Conservation (phyloP, 2,888 invertebrate genomes). For the Noctua pronuba region DNA sequence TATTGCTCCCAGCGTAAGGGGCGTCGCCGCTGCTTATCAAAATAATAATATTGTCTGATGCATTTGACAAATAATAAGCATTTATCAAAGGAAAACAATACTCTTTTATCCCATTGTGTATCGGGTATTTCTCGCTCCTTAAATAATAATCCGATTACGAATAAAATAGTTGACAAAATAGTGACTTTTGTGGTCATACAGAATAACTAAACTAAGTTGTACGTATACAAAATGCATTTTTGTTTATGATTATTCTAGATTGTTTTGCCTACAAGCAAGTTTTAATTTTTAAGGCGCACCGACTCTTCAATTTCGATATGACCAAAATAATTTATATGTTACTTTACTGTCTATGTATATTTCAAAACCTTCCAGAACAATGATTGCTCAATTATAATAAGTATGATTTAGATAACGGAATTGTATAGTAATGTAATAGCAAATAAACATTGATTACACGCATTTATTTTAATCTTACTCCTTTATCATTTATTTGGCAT, state of each 20-base stretch:
- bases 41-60: background rate
- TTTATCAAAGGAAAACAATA: conserved; percentile 7
- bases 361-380: conserved; percentile 4
- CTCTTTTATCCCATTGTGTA: background rate
- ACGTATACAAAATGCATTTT: background rate
- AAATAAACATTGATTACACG: conserved; percentile 42
- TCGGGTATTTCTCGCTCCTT: background rate
- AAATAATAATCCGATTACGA: conserved; percentile 7
- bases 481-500: background rate
- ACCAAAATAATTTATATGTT: background rate
- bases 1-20: too few relatives aligned
- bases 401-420: conserved; percentile 31
- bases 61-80: conserved; percentile 7
- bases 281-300: background rate
- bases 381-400: conserved; percentile 54
- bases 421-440: conserved; percentile 14
- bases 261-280: background rate
- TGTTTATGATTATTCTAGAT: background rate
- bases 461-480: conserved; percentile 19
- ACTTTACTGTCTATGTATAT: background rate
- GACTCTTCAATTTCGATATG: background rate
- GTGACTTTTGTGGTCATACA: background rate
- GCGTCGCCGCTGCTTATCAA: background rate
- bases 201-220: background rate
- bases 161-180: background rate